Evolutionary conservation across 2,797 vertebrate species (phyloP), one percentile per base, ranked within the genome.

Genomic region (Jordanella pulchra): DNA sequence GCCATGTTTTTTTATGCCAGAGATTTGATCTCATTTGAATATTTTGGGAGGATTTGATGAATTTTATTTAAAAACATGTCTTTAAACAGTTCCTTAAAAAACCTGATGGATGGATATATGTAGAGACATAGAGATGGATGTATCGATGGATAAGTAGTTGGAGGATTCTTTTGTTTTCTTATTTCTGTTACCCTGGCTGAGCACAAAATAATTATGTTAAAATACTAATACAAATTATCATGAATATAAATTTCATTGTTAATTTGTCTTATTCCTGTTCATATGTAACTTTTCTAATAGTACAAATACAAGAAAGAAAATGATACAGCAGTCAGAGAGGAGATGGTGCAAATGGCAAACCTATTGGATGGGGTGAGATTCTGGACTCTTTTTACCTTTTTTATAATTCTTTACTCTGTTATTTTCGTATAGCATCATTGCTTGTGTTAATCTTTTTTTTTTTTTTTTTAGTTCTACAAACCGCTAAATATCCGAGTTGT

Each of bases 361-460:
- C 90, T 96, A 0, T 86, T 97, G 72, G 96, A 97, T 65, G 93
- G 92, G 93, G 97, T 98, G 90, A 94, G 93, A 78, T 47, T 72
- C 77, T 27, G 7, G 50, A 6, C 66, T n/a, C 6, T 60, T 65
- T 45, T 5, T 23, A 70, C 44, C 10, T 42, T 1, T 10, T 14
- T 32, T 7, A 50, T 27, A 13, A 1, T 35, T 18, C 1, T 42
- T 39, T 25, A 17, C 48, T 32, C 21, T 23, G 2, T 28, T 7
- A 10, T 13, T 50, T 48, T 23, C 11, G 6, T 61, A 4, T 42
- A 9, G 23, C 14, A 63, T 63, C 5, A 25, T 25, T 25, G 7
- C 60, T n/a, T 9, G 25, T 23, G n/a, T 25, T 23, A 23, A 63
- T 9, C 21, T 44, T 39, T 39, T 39, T 39, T 21, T 12, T 42